phyloP scores from a whole-genome alignment of 2,113 vertebrate species.

The Ameiurus melas region DNA sequence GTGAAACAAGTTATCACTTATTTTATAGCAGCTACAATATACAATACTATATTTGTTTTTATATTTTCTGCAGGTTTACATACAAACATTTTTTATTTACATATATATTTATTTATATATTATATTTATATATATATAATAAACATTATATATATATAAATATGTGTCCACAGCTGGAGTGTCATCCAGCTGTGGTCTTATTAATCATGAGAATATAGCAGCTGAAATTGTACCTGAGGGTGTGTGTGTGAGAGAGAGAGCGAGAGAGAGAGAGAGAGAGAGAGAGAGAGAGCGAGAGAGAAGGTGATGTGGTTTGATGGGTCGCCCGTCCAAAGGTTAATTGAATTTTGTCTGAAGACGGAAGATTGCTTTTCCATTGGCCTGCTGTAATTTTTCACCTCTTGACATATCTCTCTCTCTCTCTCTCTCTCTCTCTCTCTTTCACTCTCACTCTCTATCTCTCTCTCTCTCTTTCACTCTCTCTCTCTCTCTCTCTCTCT shows the following conservation, averaged over 20 bases:
- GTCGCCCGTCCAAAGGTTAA: slow-evolving; percentile 55
- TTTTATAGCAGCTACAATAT: too few relatives aligned
- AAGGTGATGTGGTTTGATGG: background rate
- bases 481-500: slow-evolving; percentile 40
- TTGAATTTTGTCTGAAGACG: slow-evolving; percentile 54
- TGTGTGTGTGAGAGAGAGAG: slow-evolving; percentile 7
- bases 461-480: background rate
- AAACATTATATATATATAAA: too few relatives aligned
- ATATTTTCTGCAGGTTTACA: background rate
- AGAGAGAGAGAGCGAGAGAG: slow-evolving; percentile 15
- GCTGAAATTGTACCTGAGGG: background rate
- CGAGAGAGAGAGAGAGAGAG: background rate
- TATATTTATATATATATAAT: too few relatives aligned
- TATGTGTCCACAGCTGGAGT: too few relatives aligned
- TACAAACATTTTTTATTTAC: background rate
- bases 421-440: background rate
- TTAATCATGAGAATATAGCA: background rate
- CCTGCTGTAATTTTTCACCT: slow-evolving; percentile 32
- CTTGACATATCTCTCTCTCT: background rate
- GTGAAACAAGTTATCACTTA: too few relatives aligned
- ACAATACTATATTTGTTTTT: background rate
- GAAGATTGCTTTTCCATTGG: slow-evolving; percentile 30
- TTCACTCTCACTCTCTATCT: background rate
- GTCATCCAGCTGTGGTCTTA: background rate
- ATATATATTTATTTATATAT: too few relatives aligned